Conservation (phyloP, 2,888 invertebrate genomes). For the Diaprepes abbreviatus region DNA sequence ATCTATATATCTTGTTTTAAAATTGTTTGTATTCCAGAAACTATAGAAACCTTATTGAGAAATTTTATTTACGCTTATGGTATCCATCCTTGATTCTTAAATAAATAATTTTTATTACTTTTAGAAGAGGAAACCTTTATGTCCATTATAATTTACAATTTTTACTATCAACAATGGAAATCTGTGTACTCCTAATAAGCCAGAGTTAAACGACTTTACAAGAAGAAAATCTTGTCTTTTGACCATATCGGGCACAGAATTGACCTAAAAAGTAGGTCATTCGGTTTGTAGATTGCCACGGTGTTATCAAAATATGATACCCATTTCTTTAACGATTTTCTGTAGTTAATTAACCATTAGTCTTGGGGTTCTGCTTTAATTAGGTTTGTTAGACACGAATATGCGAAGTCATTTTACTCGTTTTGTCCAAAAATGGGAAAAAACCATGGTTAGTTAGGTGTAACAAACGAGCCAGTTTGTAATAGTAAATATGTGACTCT, state of each 20-base stretch:
- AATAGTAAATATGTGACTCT: background rate
- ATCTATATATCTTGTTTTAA: too few species aligned
- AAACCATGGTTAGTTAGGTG: conserved; percentile 20
- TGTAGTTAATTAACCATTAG: conserved; percentile 37
- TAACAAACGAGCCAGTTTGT: background rate
- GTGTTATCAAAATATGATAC: conserved; percentile 53
- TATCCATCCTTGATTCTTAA: background rate
- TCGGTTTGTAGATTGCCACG: conserved; percentile 50
- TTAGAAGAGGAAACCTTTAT: conserved; percentile 21
- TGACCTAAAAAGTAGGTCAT: conserved; percentile 56
- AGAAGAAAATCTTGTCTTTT: conserved; percentile 56
- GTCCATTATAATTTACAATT: conserved; percentile 37
- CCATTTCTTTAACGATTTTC: conserved; percentile 35
- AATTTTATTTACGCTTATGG: background rate
- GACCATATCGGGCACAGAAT: conserved; percentile 54
- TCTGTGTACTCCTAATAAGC: conserved; percentile 53
- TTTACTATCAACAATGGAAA: conserved; percentile 43
- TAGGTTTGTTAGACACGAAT: conserved; percentile 34
- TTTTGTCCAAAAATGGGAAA: conserved; percentile 29
- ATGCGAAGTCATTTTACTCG: conserved; percentile 9
- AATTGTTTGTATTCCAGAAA: too few species aligned
- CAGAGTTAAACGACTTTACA: conserved; percentile 49
- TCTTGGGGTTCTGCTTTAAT: conserved; percentile 39
- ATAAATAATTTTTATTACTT: too few species aligned
- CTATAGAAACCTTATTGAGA: too few species aligned